Percentiles rank a stretch among this genome's conserved stretches.
Conservation (phyloP, 1,140 invertebrate species). For the Macrotrachela quadricornifera region DNA sequence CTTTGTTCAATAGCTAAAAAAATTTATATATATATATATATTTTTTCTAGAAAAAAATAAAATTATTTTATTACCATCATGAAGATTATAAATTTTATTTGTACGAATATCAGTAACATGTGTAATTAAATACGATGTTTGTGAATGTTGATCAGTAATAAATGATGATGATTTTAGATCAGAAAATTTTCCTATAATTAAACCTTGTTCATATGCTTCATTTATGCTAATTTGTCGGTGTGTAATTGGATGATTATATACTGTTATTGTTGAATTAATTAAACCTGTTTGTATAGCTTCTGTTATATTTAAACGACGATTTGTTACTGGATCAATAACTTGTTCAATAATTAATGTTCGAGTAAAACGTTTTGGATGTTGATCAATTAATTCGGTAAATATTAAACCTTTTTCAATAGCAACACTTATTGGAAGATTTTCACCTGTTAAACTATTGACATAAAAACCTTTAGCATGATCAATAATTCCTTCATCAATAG, state of each 20-base stretch:
- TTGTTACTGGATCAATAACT: slow-evolving; percentile 54
- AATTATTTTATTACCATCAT: slow-evolving; percentile 2
- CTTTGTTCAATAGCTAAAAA: slow-evolving; percentile 16
- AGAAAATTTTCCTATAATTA: slow-evolving; percentile 31
- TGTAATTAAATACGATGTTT: too few relatives aligned
- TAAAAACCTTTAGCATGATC: slow-evolving; percentile 47
- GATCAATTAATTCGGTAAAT: slow-evolving; percentile 33
- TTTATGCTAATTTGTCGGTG: slow-evolving; percentile 23
- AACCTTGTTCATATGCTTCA: slow-evolving; percentile 58
- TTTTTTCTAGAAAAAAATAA: slow-evolving; percentile 16
- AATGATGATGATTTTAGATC: background rate
- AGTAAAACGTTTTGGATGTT: slow-evolving; percentile 11
- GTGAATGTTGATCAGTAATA: background rate
- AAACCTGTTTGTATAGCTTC: slow-evolving; percentile 55
- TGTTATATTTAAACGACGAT: slow-evolving; percentile 46
- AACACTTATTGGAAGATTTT: slow-evolving; percentile 33
- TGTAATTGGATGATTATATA: slow-evolving; percentile 9
- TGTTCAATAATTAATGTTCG: slow-evolving; percentile 9
- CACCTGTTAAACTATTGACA: slow-evolving; percentile 54
- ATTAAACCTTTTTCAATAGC: slow-evolving; percentile 40
- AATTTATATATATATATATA: slow-evolving; percentile 11
- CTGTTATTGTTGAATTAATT: slow-evolving; percentile 38
- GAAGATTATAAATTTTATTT: slow-evolving; percentile 3
- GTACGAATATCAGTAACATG: background rate
- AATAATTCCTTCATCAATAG: slow-evolving; percentile 56